Evolutionary conservation across 1,140 invertebrate species (phyloP).

Genomic region (Bombus soroeensis): DNA sequence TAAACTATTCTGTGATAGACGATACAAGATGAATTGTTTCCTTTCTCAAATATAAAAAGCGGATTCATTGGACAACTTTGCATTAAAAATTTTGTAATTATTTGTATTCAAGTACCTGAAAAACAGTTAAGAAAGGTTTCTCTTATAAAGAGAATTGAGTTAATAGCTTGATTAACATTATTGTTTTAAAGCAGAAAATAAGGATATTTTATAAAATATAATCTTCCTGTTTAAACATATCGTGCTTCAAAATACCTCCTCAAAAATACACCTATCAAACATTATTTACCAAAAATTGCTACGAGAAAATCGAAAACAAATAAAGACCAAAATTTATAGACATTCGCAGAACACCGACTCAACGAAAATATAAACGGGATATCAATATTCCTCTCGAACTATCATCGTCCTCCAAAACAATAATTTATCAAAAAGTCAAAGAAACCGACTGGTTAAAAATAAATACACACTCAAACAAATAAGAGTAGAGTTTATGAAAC

Average conservation of each 20-base stretch:
- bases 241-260: too few relatives aligned
- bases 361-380: neutral
- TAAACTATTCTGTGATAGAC: neutral
- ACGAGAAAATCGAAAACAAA: neutral
- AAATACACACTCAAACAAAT: neutral
- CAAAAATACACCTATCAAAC: too few relatives aligned
- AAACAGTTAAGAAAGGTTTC: neutral
- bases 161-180: neutral
- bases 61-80: neutral
- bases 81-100: neutral
- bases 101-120: neutral
- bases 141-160: neutral
- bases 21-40: neutral
- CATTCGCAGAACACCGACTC: neutral
- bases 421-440: neutral
- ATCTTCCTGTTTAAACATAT: too few relatives aligned
- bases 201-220: too few relatives aligned
- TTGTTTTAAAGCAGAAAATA: too few relatives aligned
- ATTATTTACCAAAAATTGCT: neutral
- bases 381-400: neutral
- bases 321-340: neutral
- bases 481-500: neutral
- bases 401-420: neutral
- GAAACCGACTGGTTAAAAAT: neutral
- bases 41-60: neutral